Conservation (phyloP, 2,797 vertebrate species). For the Chelonia mydas region DNA sequence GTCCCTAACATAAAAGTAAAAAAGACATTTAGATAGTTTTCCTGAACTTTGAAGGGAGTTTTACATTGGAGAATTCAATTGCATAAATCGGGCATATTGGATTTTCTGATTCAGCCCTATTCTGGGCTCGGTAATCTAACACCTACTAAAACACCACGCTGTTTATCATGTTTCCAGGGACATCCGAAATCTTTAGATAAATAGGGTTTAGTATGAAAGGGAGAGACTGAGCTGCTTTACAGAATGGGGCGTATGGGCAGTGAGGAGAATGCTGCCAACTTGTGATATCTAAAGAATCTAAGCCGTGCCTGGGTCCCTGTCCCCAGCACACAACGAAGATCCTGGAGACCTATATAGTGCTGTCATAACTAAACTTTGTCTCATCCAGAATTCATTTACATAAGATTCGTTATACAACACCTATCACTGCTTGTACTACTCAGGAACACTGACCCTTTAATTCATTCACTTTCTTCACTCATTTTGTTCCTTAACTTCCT, state of each 20-base stretch:
- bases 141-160: background rate
- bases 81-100: constrained; percentile 10
- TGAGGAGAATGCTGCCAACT: background rate
- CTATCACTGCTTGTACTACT: background rate
- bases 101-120: constrained; percentile 44
- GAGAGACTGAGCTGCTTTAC: background rate
- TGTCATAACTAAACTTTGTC: background rate
- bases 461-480: background rate
- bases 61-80: constrained; percentile 54
- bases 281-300: background rate
- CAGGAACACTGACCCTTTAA: background rate
- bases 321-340: background rate
- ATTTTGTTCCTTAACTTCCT: background rate
- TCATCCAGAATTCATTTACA: background rate
- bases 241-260: background rate
- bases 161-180: background rate
- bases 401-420: background rate
- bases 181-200: background rate
- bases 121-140: constrained; percentile 14
- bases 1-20: constrained; percentile 71
- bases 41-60: constrained; percentile 72
- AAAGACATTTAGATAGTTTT: constrained; percentile 77
- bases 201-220: background rate
- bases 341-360: background rate
- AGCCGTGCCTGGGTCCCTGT: background rate